These are phyloP conservation scores for Camponotus floridanus DNA, from an alignment of 1,140 invertebrate genomes.

Conservation along the genomic window DNA sequence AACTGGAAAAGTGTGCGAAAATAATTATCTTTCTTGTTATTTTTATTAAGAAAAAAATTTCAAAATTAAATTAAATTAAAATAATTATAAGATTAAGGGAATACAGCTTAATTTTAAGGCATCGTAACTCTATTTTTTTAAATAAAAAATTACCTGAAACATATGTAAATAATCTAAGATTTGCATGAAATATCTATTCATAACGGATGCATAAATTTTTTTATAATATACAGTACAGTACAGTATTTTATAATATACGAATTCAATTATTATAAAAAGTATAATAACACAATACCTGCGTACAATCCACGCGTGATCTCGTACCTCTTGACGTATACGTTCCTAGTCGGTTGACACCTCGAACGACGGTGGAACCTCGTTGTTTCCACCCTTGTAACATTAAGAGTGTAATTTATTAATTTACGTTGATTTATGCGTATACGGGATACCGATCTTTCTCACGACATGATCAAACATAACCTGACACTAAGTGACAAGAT, in stretches of 20 bases:
- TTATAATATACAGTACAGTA: not conserved
- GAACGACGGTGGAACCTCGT: not conserved
- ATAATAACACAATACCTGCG: slow-evolving; percentile 14
- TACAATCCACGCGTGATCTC: not conserved
- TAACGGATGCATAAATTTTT: not conserved
- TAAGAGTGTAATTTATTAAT: slow-evolving; percentile 56
- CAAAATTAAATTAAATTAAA: not conserved
- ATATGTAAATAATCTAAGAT: not conserved
- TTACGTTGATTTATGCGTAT: slow-evolving; percentile 21
- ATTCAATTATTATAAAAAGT: not conserved
- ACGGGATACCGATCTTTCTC: not conserved
- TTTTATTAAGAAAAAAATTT: not conserved
- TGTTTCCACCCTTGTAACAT: slow-evolving; percentile 23
- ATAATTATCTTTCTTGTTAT: not conserved
- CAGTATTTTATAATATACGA: no score
- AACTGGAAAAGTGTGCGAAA: not conserved
- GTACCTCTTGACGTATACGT: slow-evolving; percentile 2
- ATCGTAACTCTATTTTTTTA: not conserved
- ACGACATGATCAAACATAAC: slow-evolving; percentile 34
- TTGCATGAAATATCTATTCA: not conserved
- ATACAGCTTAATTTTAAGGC: not conserved
- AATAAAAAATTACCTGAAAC: not conserved
- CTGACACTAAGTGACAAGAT: not conserved
- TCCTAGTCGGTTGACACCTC: slow-evolving; percentile 5
- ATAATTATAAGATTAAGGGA: not conserved